Percentiles rank a stretch among this genome's conserved stretches.
These are phyloP conservation scores for Haliclona indistincta DNA, from an alignment of 37 sponge, comb jelly and placozoan species.

Conservation along the genomic window DNA sequence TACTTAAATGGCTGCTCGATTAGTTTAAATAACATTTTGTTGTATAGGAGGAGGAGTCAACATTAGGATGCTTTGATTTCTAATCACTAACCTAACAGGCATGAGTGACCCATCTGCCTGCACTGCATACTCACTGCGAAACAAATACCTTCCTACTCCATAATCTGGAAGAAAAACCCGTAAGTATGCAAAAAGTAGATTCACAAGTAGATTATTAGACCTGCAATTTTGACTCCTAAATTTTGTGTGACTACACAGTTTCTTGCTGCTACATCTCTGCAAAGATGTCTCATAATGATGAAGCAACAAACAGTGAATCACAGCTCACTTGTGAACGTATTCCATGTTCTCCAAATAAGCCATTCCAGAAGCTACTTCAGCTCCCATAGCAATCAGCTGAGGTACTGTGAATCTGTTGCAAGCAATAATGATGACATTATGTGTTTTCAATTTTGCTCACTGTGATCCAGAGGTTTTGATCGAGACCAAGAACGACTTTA, in stretches of 20 bases:
- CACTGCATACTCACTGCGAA: conserved; percentile 72
- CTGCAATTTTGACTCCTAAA: conserved; percentile 72
- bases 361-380: conserved; percentile 70
- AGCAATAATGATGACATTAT: background rate
- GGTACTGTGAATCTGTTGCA: conserved; percentile 14
- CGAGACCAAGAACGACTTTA: conserved; percentile 74
- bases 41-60: no score
- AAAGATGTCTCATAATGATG: background rate
- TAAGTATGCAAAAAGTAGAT: background rate
- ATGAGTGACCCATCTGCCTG: conserved; percentile 66
- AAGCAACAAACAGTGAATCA: background rate
- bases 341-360: conserved; percentile 56
- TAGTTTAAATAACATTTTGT: no score
- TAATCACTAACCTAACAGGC: conserved; percentile 40
- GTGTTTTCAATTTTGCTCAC: conserved; percentile 1
- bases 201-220: conserved; percentile 17
- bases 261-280: conserved; percentile 78
- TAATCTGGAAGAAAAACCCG: conserved; percentile 30
- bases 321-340: conserved; percentile 53
- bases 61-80: no score
- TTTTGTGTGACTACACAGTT: conserved; percentile 79
- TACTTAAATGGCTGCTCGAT: no score
- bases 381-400: conserved; percentile 57
- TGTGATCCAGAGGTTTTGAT: background rate
- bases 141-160: conserved; percentile 60